Evolutionary conservation across 1,140 invertebrate species (phyloP).

Genomic region (Trachelipus rathkii): DNA sequence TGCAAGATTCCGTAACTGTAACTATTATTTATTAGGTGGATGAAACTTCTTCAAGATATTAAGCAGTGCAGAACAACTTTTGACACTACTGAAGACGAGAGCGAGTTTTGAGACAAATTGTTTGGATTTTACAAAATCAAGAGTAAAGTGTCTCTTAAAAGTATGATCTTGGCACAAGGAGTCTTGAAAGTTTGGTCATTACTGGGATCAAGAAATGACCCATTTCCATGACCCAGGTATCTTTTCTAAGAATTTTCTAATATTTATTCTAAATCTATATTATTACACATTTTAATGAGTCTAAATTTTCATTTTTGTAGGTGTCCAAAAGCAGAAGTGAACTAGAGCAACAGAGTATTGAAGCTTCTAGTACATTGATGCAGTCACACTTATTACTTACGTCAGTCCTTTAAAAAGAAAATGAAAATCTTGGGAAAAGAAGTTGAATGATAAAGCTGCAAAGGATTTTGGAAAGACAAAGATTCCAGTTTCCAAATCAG

Average conservation of each 20-base stretch:
- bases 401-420: conserved; percentile 95
- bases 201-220: conserved; percentile 55
- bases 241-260: no score
- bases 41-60: conserved; percentile 63
- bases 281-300: no score
- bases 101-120: conserved; percentile 95
- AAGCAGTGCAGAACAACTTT: conserved; percentile 96
- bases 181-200: conserved; percentile 92
- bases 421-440: conserved; percentile 73
- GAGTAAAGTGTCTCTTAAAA: conserved; percentile 95
- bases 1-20: no score
- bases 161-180: conserved; percentile 99
- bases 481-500: conserved; percentile 92
- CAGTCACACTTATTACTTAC: conserved; percentile 96
- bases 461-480: conserved; percentile 88
- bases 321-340: conserved; percentile 63
- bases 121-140: conserved; percentile 98
- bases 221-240: no score
- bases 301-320: neutral
- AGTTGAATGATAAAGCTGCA: conserved; percentile 76
- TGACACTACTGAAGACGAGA: conserved; percentile 94
- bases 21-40: no score
- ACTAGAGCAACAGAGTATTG: conserved; percentile 94
- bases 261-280: no score
- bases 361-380: conserved; percentile 97